Conservation (phyloP, 1,140 invertebrate genomes). For the Lepidostoma basale region DNA sequence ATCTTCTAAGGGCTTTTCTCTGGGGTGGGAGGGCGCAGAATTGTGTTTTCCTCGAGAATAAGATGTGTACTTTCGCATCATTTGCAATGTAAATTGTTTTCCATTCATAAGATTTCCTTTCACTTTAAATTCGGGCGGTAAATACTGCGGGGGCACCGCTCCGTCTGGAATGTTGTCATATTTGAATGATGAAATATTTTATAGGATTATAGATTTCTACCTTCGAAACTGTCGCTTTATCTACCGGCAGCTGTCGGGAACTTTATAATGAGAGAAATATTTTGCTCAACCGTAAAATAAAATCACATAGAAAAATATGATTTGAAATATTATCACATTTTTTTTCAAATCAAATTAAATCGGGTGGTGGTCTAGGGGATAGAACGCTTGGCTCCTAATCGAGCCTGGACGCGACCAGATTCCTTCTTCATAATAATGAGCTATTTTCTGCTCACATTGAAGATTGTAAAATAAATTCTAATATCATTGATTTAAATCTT, state of each 20-base stretch:
- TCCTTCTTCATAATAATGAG: too few species aligned
- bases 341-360: too few species aligned
- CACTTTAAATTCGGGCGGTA: conserved; percentile 22
- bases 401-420: too few species aligned
- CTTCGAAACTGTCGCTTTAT: not conserved
- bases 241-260: too few species aligned
- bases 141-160: not conserved
- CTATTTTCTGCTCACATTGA: too few species aligned
- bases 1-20: conserved; percentile 13
- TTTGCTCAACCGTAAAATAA: too few species aligned
- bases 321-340: not conserved
- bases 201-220: not conserved
- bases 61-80: conserved; percentile 35
- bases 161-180: conserved; percentile 20
- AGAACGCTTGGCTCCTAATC: too few species aligned
- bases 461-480: too few species aligned
- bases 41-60: conserved; percentile 27
- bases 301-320: not conserved
- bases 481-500: too few species aligned
- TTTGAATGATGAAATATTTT: conserved; percentile 20
- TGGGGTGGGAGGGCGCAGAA: conserved; percentile 10
- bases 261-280: too few species aligned
- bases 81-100: conserved; percentile 43
- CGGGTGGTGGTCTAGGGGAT: too few species aligned
- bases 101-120: conserved; percentile 36